A percentile compares a stretch with the other conserved stretches of the same genome.
Evolutionary conservation across 2,888 invertebrate species (phyloP).

Genomic region (Dicranocentrus wangi): DNA sequence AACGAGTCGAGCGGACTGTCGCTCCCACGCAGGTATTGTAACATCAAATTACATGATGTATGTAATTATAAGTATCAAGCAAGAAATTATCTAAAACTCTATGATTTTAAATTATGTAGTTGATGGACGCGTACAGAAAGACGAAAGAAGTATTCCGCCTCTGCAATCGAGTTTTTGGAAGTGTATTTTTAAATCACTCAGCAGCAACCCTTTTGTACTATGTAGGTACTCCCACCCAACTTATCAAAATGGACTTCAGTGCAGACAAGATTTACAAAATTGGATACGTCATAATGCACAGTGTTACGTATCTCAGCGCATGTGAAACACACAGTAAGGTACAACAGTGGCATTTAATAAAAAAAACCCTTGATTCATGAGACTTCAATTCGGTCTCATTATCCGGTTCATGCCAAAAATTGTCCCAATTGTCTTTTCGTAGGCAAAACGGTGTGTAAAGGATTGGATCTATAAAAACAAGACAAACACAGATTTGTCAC

Average conservation of each 20-base stretch:
- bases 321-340: slow-evolving; percentile 23
- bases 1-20: neutral
- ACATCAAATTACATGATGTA: too few relatives aligned
- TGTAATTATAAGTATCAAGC: neutral
- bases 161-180: slow-evolving; percentile 1
- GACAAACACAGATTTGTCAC: neutral
- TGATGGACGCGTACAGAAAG: slow-evolving; percentile 28
- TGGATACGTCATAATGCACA: slow-evolving; percentile 15
- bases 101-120: neutral
- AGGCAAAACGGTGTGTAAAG: slow-evolving; percentile 2
- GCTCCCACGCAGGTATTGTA: neutral
- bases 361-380: too few relatives aligned
- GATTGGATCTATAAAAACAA: slow-evolving; percentile 36
- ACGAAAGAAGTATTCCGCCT: neutral
- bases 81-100: neutral
- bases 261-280: slow-evolving; percentile 7
- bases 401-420: too few relatives aligned
- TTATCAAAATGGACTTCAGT: slow-evolving; percentile 9
- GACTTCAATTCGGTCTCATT: too few relatives aligned
- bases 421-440: too few relatives aligned
- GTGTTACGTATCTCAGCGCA: neutral
- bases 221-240: slow-evolving; percentile 3
- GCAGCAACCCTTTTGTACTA: slow-evolving; percentile 22
- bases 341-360: neutral
- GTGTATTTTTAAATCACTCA: slow-evolving; percentile 6